Evolutionary conservation across 2,113 vertebrate genomes (phyloP).

Genomic region (Sander lucioperca): DNA sequence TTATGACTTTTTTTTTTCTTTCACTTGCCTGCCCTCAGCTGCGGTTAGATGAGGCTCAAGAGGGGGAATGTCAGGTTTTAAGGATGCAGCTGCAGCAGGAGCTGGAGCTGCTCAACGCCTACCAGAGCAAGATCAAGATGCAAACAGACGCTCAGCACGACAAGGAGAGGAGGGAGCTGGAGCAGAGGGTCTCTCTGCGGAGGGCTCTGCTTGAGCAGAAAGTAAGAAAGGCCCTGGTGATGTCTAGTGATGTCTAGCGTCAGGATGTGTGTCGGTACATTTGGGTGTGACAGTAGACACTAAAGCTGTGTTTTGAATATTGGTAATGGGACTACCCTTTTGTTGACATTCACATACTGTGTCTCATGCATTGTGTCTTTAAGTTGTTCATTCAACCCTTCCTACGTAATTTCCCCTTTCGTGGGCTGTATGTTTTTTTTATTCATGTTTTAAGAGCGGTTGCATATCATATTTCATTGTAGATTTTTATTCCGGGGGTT

Average conservation of each 20-base stretch:
- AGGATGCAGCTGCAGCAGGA: constrained; percentile 86
- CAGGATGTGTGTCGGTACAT: background rate
- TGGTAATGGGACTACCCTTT: background rate
- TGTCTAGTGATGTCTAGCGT: background rate
- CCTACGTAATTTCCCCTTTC: background rate
- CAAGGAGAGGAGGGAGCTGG: constrained; percentile 83
- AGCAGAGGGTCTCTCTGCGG: constrained; percentile 84
- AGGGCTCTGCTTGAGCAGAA: constrained; percentile 85
- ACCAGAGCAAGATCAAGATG: constrained; percentile 88
- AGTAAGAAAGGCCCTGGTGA: constrained; percentile 47
- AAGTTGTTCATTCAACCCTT: background rate
- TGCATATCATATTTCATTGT: background rate
- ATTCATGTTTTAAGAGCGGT: background rate
- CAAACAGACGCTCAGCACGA: constrained; percentile 85
- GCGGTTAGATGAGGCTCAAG: constrained; percentile 84
- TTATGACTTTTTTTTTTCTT: background rate
- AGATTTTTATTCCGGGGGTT: too few relatives aligned
- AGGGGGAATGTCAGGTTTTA: constrained; percentile 84
- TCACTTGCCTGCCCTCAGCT: constrained; percentile 58
- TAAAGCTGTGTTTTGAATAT: background rate
- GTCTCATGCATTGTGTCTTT: background rate
- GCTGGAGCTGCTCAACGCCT: constrained; percentile 85
- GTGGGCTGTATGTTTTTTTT: background rate
- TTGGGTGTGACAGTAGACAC: background rate
- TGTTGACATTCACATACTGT: background rate